Conservation (phyloP, 2,888 invertebrate species). For the Catocala nupta region DNA sequence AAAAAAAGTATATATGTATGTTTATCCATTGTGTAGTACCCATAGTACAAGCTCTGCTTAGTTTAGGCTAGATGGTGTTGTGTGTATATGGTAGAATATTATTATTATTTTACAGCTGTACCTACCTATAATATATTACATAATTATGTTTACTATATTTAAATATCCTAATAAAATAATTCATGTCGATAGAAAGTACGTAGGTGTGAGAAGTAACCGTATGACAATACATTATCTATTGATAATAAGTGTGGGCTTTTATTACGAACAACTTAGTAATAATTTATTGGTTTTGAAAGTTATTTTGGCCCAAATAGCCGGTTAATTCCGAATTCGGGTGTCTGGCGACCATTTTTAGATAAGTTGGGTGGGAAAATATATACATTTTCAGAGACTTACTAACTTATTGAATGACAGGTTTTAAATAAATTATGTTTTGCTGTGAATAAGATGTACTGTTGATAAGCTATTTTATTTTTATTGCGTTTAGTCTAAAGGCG, state of each 20-base stretch:
- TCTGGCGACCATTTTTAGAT: conserved; percentile 1
- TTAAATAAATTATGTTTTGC: too few relatives aligned
- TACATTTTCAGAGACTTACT: too few relatives aligned
- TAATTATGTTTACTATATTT: conserved; percentile 7
- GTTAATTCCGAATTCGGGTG: conserved; percentile 28
- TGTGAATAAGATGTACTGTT: too few relatives aligned
- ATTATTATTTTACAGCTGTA: too few relatives aligned
- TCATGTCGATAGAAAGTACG: conserved; percentile 10
- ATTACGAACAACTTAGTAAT: conserved; percentile 50
- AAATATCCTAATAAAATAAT: conserved; percentile 19
- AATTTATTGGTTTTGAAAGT: conserved; percentile 67
- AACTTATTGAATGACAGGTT: too few relatives aligned
- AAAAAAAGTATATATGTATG: too few relatives aligned
- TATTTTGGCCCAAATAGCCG: conserved; percentile 54
- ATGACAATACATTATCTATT: conserved; percentile 53
- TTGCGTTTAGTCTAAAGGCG: too few relatives aligned
- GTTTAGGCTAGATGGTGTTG: too few relatives aligned
- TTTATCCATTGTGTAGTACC: too few relatives aligned
- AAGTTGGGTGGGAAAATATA: conserved; percentile 3
- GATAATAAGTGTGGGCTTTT: conserved; percentile 58
- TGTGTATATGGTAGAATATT: too few relatives aligned
- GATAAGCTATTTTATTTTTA: too few relatives aligned
- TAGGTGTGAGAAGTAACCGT: conserved; percentile 47
- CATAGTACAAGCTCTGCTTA: too few relatives aligned
- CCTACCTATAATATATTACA: conserved; percentile 6